Evolutionary conservation across 2,888 invertebrate species (phyloP).

Genomic region (Leptarthrus brevirostris): DNA sequence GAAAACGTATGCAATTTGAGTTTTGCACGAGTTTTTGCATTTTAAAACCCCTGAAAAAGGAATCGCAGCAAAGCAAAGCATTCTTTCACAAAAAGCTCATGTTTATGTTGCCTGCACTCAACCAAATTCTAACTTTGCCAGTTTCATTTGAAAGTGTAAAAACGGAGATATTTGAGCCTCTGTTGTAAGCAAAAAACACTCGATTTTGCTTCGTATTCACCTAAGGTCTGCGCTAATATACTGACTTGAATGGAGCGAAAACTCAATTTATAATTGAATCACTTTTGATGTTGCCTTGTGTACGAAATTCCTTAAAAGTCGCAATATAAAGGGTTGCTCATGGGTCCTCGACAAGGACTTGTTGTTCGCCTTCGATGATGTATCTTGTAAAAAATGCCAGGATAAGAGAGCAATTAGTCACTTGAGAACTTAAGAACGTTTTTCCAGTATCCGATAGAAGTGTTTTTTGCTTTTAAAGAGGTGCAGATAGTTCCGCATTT

Average conservation of each 20-base stretch:
- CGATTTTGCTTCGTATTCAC: neutral
- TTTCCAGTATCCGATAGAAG: no score
- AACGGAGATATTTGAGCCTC: conserved; percentile 28
- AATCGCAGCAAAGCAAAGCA: conserved; percentile 15
- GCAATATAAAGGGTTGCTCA: no score
- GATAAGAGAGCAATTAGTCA: no score
- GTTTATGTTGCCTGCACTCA: conserved; percentile 11
- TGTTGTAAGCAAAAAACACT: conserved; percentile 18
- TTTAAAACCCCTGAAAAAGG: conserved; percentile 16
- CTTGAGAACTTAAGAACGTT: no score
- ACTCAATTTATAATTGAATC: conserved; percentile 26
- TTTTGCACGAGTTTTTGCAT: conserved; percentile 32
- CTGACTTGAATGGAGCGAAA: conserved; percentile 2
- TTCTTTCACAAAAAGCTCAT: conserved; percentile 10
- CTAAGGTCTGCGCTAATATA: neutral
- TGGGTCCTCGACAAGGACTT: no score
- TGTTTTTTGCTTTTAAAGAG: conserved; percentile 19
- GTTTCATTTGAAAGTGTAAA: conserved; percentile 7
- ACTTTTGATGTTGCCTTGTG: conserved; percentile 16
- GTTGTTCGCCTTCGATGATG: no score
- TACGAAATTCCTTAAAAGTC: no score
- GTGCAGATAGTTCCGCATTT: conserved; percentile 2
- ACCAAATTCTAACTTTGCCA: neutral
- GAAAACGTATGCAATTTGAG: conserved; percentile 36
- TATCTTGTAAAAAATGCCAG: no score